Evolutionary conservation across 2,888 invertebrate genomes (phyloP).

Genomic region (Synanthedon tipuliformis): DNA sequence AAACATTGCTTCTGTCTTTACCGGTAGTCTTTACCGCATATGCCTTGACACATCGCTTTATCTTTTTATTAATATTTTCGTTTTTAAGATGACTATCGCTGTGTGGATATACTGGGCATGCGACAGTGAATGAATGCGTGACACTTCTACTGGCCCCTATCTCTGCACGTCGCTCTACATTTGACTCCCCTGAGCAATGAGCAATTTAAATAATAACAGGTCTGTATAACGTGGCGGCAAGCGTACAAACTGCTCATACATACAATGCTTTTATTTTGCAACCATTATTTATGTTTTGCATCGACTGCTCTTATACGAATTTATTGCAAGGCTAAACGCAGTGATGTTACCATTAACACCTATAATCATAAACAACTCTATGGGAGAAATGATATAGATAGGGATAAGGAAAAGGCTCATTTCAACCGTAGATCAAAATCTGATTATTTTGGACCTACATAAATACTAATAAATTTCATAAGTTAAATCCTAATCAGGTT

Average conservation of each 20-base stretch:
- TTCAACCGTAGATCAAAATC: too few relatives aligned
- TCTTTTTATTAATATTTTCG: slow-evolving; percentile 14
- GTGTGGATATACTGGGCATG: slow-evolving; percentile 8
- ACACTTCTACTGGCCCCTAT: slow-evolving; percentile 13
- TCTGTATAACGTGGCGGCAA: slow-evolving; percentile 9
- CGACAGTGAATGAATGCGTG: slow-evolving; percentile 9
- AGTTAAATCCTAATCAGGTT: too few relatives aligned
- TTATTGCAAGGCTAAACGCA: too few relatives aligned
- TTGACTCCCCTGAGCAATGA: slow-evolving; percentile 8
- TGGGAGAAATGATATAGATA: too few relatives aligned
- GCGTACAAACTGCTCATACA: slow-evolving; percentile 8
- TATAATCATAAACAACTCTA: too few relatives aligned
- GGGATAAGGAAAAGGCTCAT: too few relatives aligned
- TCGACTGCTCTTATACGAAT: slow-evolving; percentile 3
- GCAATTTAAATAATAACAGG: slow-evolving; percentile 18
- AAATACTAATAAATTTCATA: too few relatives aligned
- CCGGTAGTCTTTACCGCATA: slow-evolving; percentile 7
- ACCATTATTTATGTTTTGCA: slow-evolving; percentile 5
- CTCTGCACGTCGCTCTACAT: slow-evolving; percentile 13
- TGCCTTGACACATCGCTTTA: slow-evolving; percentile 13
- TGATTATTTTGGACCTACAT: too few relatives aligned
- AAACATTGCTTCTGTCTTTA: slow-evolving; percentile 3
- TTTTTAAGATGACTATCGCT: slow-evolving; percentile 15
- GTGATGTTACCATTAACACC: too few relatives aligned
- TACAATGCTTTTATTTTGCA: slow-evolving; percentile 15